phyloP scores from a whole-genome alignment of 2,113 vertebrate species.

The Dissostichus mawsoni region DNA sequence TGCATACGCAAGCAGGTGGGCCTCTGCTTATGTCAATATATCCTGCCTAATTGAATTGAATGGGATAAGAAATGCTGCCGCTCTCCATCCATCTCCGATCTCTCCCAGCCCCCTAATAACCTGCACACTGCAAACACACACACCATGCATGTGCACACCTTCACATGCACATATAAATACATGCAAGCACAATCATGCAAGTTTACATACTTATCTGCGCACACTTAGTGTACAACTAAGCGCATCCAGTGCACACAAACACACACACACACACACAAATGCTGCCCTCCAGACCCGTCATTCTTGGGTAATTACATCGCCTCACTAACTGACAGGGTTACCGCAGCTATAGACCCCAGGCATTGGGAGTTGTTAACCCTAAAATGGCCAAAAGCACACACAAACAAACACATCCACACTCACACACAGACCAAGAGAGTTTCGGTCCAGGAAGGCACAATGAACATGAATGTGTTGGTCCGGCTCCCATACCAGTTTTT shows the following conservation, averaged over 20 bases:
- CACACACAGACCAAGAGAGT: neutral
- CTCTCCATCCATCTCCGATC: conserved; percentile 54
- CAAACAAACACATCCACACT: conserved; percentile 7
- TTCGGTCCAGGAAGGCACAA: conserved; percentile 29
- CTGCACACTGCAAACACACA: conserved; percentile 19
- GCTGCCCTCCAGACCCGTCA: conserved; percentile 74
- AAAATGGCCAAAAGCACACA: conserved; percentile 46
- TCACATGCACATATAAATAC: conserved; percentile 33
- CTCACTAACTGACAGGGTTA: conserved; percentile 78
- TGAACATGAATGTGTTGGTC: conserved; percentile 55
- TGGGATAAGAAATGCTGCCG: conserved; percentile 64
- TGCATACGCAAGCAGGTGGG: conserved; percentile 75
- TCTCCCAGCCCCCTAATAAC: conserved; percentile 41
- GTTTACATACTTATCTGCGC: conserved; percentile 8
- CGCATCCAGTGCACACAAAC: neutral
- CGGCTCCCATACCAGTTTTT: conserved; percentile 30
- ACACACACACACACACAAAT: conserved; percentile 37
- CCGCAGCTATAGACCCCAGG: conserved; percentile 65
- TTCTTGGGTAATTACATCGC: conserved; percentile 79
- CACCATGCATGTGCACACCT: neutral
- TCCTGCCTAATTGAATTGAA: conserved; percentile 75
- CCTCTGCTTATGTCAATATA: conserved; percentile 66
- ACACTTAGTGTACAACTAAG: conserved; percentile 2
- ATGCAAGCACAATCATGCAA: conserved; percentile 23
- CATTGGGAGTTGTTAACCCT: conserved; percentile 71